Conservation (phyloP, 37 sponge, comb jelly and placozoan genomes). For the Tethya wilhelma region DNA sequence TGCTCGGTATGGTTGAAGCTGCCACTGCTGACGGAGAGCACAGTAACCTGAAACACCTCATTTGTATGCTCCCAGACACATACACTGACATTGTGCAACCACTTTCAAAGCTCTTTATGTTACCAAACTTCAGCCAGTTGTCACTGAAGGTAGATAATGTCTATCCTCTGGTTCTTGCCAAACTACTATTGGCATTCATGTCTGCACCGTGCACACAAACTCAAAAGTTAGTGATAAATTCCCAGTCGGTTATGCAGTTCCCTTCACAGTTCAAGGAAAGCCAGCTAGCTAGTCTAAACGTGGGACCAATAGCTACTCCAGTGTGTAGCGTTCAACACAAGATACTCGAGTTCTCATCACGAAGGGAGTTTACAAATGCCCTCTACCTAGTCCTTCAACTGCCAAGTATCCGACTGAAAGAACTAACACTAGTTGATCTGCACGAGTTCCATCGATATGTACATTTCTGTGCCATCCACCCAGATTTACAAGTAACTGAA, state of each 20-base stretch:
- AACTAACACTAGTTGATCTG: not conserved
- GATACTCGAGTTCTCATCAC: not conserved
- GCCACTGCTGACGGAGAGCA: not conserved
- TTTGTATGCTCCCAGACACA: not conserved
- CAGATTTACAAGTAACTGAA: not conserved
- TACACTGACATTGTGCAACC: not conserved
- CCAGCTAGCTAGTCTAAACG: not conserved
- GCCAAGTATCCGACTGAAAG: not conserved
- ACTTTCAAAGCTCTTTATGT: not conserved
- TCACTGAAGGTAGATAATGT: not conserved
- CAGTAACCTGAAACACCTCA: not conserved
- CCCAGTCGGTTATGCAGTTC: not conserved
- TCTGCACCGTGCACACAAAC: not conserved
- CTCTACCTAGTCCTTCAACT: not conserved
- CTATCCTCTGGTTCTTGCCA: not conserved
- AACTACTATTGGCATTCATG: not conserved
- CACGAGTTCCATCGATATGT: not conserved
- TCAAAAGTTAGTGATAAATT: not conserved
- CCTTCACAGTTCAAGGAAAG: not conserved
- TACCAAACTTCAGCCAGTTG: not conserved
- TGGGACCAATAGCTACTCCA: not conserved
- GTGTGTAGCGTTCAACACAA: not conserved
- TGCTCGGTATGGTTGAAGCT: not conserved
- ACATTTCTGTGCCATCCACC: not conserved
- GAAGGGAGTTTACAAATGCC: not conserved